Conservation (phyloP, 2,797 vertebrate species). For the Pogoniulus pusillus region DNA sequence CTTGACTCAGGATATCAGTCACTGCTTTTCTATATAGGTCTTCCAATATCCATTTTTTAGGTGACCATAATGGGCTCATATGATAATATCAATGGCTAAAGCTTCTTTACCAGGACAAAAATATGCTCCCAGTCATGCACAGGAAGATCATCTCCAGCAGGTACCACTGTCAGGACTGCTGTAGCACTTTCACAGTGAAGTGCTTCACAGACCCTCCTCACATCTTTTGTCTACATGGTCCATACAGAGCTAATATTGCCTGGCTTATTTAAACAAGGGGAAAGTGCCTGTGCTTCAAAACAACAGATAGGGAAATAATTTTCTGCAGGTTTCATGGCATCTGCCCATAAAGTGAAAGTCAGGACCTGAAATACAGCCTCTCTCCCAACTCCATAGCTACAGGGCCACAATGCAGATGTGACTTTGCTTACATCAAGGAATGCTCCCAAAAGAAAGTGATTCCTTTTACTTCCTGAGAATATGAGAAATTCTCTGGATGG, state of each 20-base stretch:
- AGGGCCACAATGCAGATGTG: no score
- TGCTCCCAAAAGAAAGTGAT: no score
- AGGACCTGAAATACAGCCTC: no score
- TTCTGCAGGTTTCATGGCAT: not conserved
- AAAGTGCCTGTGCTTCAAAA: not conserved
- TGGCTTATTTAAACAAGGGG: not conserved
- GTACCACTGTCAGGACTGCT: not conserved
- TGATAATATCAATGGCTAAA: not conserved
- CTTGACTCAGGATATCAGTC: not conserved
- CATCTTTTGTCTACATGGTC: not conserved
- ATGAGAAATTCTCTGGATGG: no score
- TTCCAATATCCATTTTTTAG: not conserved
- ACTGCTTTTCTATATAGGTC: not conserved
- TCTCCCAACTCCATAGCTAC: no score
- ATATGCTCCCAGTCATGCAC: not conserved
- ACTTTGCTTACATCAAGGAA: no score
- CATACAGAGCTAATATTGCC: not conserved
- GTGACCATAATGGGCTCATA: not conserved
- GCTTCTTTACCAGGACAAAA: not conserved
- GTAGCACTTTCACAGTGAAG: not conserved
- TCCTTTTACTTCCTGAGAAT: no score
- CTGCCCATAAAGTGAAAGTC: not conserved
- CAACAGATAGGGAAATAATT: not conserved
- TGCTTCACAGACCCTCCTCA: not conserved
- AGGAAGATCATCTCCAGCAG: not conserved